These are phyloP conservation scores for Hymenochirus boettgeri DNA, from an alignment of 2,113 vertebrate species.

Conservation along the genomic window DNA sequence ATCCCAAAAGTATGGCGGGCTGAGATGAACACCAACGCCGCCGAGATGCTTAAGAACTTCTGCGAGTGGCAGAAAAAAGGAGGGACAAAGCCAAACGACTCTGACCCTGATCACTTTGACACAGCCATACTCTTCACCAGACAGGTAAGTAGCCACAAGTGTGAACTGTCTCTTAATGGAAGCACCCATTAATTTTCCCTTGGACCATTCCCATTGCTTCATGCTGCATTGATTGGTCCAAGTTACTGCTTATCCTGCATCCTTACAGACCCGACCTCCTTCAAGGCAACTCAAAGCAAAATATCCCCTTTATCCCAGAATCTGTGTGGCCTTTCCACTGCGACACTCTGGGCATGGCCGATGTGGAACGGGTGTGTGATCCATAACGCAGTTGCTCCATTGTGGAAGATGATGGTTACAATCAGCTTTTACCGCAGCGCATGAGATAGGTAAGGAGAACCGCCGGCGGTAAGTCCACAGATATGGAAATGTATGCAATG, in stretches of 20 bases:
- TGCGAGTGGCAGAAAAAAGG: conserved; percentile 63
- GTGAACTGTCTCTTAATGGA: too few species aligned
- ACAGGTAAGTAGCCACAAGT: conserved; percentile 58
- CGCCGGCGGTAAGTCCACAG: too few species aligned
- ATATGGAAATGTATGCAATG: too few species aligned
- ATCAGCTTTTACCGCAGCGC: conserved; percentile 60
- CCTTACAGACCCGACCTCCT: too few species aligned
- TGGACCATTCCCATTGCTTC: too few species aligned
- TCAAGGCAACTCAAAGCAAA: too few species aligned
- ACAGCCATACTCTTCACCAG: conserved; percentile 64
- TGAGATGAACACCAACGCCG: conserved; percentile 54
- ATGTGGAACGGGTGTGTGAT: conserved; percentile 64
- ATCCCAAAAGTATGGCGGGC: conserved; percentile 46
- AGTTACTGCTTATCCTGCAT: too few species aligned
- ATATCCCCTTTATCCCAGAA: conserved; percentile 55
- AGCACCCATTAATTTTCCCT: too few species aligned
- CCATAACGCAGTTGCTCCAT: conserved; percentile 61
- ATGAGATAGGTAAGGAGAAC: conserved; percentile 60
- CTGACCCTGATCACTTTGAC: conserved; percentile 63
- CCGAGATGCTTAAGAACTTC: conserved; percentile 62
- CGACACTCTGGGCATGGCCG: conserved; percentile 65
- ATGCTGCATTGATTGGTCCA: too few species aligned
- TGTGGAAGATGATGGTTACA: conserved; percentile 66
- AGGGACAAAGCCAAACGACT: conserved; percentile 56
- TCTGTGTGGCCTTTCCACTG: conserved; percentile 63